phyloP scores from a whole-genome alignment of 2,113 vertebrate genomes.

The Podiceps cristatus region DNA sequence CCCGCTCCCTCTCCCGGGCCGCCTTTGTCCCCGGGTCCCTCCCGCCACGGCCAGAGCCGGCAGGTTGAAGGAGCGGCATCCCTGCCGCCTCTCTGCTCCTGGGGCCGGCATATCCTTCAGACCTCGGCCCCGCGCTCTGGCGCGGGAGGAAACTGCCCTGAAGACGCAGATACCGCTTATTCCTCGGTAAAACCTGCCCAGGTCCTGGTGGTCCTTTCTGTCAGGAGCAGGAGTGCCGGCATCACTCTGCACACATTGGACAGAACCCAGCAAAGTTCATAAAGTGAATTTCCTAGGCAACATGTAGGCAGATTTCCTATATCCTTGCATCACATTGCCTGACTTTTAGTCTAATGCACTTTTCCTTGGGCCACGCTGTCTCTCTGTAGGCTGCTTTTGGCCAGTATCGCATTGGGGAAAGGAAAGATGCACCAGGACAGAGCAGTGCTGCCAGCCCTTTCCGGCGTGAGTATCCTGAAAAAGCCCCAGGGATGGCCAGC shows the following conservation, averaged over 20 bases:
- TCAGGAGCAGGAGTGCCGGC: background rate
- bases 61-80: background rate
- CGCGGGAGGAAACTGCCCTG: background rate
- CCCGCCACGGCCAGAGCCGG: background rate
- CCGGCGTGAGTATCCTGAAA: background rate
- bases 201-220: background rate
- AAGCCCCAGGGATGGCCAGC: background rate
- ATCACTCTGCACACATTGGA: rapidly evolving
- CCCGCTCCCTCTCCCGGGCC: background rate
- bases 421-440: background rate
- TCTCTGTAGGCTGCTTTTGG: background rate
- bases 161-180: background rate
- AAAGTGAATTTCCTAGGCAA: background rate
- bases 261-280: background rate
- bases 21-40: background rate
- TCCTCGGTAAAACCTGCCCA: background rate
- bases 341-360: background rate
- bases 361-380: background rate
- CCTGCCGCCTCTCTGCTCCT: background rate
- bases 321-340: background rate
- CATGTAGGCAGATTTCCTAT: background rate
- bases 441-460: background rate
- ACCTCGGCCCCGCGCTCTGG: background rate
- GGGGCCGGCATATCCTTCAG: background rate
- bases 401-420: background rate